Evolutionary conservation across 2,113 vertebrate genomes (phyloP).

Genomic region (Carassius auratus): DNA sequence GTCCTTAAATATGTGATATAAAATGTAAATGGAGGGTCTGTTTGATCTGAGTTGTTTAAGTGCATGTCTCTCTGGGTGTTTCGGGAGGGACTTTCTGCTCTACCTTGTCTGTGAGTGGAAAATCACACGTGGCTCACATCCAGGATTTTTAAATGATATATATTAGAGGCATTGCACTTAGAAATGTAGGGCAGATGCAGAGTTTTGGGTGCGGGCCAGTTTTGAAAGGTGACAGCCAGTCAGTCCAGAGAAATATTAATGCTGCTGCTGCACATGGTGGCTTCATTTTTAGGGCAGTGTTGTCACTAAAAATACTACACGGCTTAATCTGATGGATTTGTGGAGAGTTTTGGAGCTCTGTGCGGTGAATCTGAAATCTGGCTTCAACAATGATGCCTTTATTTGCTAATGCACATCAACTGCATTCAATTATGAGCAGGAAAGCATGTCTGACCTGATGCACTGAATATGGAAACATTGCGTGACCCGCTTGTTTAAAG

Average conservation of each 20-base stretch:
- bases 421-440: constrained; percentile 20
- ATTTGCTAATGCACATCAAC: constrained; percentile 35
- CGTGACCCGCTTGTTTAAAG: neutral
- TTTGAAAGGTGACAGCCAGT: constrained; percentile 46
- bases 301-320: constrained; percentile 51
- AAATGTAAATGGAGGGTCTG: neutral
- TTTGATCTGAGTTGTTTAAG: constrained; percentile 13
- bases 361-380: constrained; percentile 32
- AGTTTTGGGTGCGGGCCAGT: constrained; percentile 43
- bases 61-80: neutral
- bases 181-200: constrained; percentile 67
- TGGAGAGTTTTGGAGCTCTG: constrained; percentile 41
- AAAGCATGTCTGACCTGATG: constrained; percentile 9
- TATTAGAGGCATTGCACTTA: constrained; percentile 50
- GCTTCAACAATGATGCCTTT: neutral
- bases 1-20: neutral
- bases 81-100: constrained; percentile 21
- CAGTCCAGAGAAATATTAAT: constrained; percentile 49
- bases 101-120: constrained; percentile 39
- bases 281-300: constrained; percentile 41
- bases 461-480: constrained; percentile 4
- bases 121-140: constrained; percentile 32
- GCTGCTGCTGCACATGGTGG: constrained; percentile 50
- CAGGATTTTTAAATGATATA: constrained; percentile 66
- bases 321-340: constrained; percentile 62